Evolutionary conservation across 1,140 invertebrate species (phyloP).

Genomic region (Nephila pilipes): DNA sequence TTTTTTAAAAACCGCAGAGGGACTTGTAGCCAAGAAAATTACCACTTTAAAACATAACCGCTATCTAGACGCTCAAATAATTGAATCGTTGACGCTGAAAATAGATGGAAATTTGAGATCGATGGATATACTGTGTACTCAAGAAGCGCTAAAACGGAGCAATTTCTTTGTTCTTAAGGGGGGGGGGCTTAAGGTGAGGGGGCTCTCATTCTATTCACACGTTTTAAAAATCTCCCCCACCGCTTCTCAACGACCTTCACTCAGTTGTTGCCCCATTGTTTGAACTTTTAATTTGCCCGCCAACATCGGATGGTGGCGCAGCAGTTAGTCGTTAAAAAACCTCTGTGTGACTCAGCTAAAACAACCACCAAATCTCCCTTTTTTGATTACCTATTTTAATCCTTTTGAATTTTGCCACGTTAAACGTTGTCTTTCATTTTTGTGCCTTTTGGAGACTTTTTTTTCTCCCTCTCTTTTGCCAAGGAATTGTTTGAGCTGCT

Average conservation of each 20-base stretch:
- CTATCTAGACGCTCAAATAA: background rate
- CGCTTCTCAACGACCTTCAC: background rate
- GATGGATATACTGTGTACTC: background rate
- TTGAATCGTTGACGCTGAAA: background rate
- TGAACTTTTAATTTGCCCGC: constrained; percentile 49
- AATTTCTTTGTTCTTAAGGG: background rate
- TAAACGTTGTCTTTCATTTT: constrained; percentile 29
- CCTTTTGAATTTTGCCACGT: constrained; percentile 47
- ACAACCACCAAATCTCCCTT: constrained; percentile 17
- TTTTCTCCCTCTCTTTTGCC: background rate
- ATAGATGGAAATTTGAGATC: background rate
- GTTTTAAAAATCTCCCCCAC: constrained; percentile 5
- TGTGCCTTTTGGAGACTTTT: background rate
- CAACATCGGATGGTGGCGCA: constrained; percentile 42
- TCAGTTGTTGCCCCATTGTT: constrained; percentile 34
- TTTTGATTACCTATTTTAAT: background rate
- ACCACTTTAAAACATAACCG: background rate
- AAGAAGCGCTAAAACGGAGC: background rate
- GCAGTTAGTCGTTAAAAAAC: constrained; percentile 21
- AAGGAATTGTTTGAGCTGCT: constrained; percentile 24
- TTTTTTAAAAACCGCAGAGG: no score
- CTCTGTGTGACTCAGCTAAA: constrained; percentile 1
- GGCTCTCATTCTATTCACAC: background rate
- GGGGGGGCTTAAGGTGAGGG: background rate
- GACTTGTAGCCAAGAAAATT: no score